Evolutionary conservation across 2,797 vertebrate genomes (phyloP).

Genomic region (Anguilla megastoma): DNA sequence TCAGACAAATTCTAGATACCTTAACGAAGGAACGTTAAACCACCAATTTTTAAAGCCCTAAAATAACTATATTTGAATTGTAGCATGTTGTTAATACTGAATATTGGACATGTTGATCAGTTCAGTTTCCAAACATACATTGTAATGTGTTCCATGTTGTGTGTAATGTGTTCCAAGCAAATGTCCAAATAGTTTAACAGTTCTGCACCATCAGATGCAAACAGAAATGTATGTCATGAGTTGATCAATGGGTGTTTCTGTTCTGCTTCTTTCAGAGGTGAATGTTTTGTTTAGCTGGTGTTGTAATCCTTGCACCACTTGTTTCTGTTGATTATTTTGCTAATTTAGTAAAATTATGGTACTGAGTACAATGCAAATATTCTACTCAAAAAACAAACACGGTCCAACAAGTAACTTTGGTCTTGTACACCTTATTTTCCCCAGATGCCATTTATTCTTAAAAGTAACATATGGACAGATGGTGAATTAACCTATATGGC

Average conservation of each 20-base stretch:
- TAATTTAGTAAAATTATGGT: too few species aligned
- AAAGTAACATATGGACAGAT: too few species aligned
- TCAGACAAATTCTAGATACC: background rate
- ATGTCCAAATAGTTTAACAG: background rate
- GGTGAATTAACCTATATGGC: too few species aligned
- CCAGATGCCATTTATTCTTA: too few species aligned
- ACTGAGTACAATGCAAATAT: too few species aligned
- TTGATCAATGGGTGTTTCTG: background rate
- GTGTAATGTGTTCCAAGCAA: background rate
- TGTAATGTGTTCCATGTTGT: background rate
- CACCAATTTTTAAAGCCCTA: constrained; percentile 24
- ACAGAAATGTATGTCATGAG: background rate
- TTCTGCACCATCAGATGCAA: background rate
- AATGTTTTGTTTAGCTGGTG: too few species aligned
- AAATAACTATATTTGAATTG: background rate
- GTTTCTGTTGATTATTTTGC: too few species aligned
- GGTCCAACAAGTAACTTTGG: too few species aligned
- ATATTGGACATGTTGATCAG: constrained; percentile 9
- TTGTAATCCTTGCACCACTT: too few species aligned
- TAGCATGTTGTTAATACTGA: background rate
- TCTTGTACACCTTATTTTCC: too few species aligned
- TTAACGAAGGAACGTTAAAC: background rate
- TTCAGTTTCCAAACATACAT: background rate
- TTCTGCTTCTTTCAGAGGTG: background rate
- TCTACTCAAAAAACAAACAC: too few species aligned